Conservation (phyloP, 2,888 invertebrate genomes). For the Mayetiola destructor region DNA sequence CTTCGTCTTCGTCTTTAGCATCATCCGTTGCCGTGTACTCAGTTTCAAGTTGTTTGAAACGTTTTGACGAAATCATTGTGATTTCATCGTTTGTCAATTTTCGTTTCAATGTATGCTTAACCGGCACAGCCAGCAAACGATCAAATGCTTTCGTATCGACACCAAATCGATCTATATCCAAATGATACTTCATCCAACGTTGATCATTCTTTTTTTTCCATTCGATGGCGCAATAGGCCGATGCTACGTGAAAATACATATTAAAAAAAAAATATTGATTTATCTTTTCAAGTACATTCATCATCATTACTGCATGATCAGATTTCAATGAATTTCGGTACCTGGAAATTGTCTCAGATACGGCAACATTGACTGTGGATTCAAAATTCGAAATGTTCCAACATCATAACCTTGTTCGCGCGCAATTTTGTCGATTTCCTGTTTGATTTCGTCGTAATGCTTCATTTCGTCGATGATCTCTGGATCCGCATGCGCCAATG, state of each 20-base stretch:
- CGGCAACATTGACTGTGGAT: not conserved
- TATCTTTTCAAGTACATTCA: no score
- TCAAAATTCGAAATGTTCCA: not conserved
- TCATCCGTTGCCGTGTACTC: not conserved
- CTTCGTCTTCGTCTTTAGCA: not conserved
- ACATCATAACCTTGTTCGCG: not conserved
- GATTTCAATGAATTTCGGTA: no score
- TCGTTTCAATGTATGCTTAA: slow-evolving; percentile 1
- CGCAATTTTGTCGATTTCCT: not conserved
- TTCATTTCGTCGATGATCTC: slow-evolving; percentile 2
- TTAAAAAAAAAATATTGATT: no score
- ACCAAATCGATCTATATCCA: not conserved
- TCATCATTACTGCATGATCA: no score
- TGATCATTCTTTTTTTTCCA: not conserved
- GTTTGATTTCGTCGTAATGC: not conserved
- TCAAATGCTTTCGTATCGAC: not conserved
- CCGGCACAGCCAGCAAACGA: not conserved
- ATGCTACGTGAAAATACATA: no score
- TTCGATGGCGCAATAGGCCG: not conserved
- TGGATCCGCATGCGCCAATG: not conserved
- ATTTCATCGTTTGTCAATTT: not conserved
- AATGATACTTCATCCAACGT: not conserved
- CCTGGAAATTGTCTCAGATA: not conserved
- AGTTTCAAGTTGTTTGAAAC: not conserved
- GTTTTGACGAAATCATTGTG: not conserved